phyloP scores from a whole-genome alignment of 2,888 invertebrate species.

The Hypercompe scribonia region DNA sequence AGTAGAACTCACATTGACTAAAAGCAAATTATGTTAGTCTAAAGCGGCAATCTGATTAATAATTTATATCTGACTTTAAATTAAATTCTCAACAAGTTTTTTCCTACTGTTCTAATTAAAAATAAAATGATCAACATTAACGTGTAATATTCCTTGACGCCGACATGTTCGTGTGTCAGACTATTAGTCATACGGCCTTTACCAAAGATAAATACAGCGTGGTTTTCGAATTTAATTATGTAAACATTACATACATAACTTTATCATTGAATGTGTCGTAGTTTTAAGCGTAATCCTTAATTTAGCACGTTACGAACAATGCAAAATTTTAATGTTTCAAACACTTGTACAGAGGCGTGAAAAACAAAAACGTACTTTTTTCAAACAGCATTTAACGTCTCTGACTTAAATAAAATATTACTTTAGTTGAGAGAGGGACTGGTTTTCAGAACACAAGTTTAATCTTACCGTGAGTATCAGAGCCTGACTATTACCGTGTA shows the following conservation, averaged over 20 bases:
- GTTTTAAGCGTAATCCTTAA: slow-evolving; percentile 7
- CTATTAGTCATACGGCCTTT: slow-evolving; percentile 67
- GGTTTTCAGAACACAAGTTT: too few relatives aligned
- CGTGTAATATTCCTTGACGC: slow-evolving; percentile 48
- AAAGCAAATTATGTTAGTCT: neutral
- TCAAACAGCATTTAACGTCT: neutral
- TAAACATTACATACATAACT: slow-evolving; percentile 33
- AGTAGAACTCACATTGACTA: neutral
- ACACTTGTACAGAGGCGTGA: neutral
- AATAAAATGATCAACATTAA: slow-evolving; percentile 14
- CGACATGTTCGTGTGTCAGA: slow-evolving; percentile 57
- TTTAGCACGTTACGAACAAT: neutral
- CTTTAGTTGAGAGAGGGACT: too few relatives aligned
- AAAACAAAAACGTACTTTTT: neutral
- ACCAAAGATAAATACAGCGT: slow-evolving; percentile 46
- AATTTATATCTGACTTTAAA: neutral
- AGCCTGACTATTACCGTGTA: too few relatives aligned
- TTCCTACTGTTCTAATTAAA: neutral
- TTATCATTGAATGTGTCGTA: slow-evolving; percentile 18
- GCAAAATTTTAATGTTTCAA: neutral
- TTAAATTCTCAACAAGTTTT: neutral
- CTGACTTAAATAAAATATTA: neutral
- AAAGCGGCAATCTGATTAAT: neutral
- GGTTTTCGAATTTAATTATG: slow-evolving; percentile 43
- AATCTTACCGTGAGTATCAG: too few relatives aligned